Evolutionary conservation across 1,140 invertebrate species (phyloP), one percentile per base, ranked within the genome.

Genomic region (Brachionus rubens): DNA sequence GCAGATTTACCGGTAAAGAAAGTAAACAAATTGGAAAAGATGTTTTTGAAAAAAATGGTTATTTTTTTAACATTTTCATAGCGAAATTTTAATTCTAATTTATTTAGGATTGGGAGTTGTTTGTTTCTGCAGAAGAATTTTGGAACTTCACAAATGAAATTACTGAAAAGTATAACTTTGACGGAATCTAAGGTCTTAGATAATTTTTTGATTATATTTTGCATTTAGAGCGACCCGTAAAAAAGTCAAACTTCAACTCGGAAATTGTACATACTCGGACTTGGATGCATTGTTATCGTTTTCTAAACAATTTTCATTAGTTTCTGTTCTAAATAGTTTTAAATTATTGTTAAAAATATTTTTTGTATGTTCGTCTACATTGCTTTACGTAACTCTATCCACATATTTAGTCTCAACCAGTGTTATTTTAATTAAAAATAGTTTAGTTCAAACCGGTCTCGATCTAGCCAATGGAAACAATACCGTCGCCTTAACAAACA

Each of bases 241-340:
- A 72, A 72, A 72, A 72, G 26, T 72, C 9, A 72, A 72, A 40
- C 50, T 54, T 50, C 68, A 72, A 72, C 68, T 72, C 28, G 68
- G 68, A 36, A 48, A 72, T 50, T 72, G 68, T 54, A 72, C 68
- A 33, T 72, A 72, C 24, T 50, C 46, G 36, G 68, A 72, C 30
- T 40, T 72, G 19, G 68, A 72, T 21, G 68, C 68, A 12, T 54
- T 72, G 33, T 72, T 72, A 19, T 72, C 68, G 5, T 48, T 40
- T 48, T 72, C 68, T 0, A 54, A 30, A 4, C 30, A 72, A 3
- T 72, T 72, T 6, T 50, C 43, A 3, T 21, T 50, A 7, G 1
- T 36, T 10, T 21, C 26, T 19, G 50, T 52, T 14, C 10, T 21
- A 10, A 36, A 72, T 28, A 72, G 7, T 54, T 21, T 48, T 33